Evolutionary conservation across 2,113 vertebrate genomes (phyloP), one percentile per base, ranked within the genome.

Genomic region (Hippocampus guttulatus): DNA sequence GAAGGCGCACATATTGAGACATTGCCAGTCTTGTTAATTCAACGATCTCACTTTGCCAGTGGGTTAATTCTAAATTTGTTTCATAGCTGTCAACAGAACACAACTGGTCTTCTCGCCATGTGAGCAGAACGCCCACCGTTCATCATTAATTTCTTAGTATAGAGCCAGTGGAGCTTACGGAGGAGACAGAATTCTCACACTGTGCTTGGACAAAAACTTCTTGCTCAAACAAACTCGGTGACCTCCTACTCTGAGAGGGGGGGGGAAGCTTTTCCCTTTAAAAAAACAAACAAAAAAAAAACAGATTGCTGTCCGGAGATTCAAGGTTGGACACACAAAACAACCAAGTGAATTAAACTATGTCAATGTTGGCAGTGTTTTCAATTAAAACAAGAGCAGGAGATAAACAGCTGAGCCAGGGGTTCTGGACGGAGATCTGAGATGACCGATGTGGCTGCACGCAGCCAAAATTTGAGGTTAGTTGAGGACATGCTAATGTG

Each of bases 401-500:
- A 83, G 88, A 86, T 88, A 91, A 89, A 88, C 85, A 88, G 88
- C 83, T 78, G 84, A 82, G 76, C 71, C 87, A 72, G 81, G 81
- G 74, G 76, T 80, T 85, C 86, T 89, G 87, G 80, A 86, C 75
- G 30, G 66, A 85, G 85, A 85, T 88, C 83, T 81, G 61, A 88
- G 78, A 70, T 65, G 80, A 79, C 69, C 72, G 52, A 67, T 67
- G 58, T 3, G 65, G 64, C 75, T 21, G 69, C 41, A 71, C 64
- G 14, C 68, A 67, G 80, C 75, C 61, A 71, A 85, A 86, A 76
- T 84, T 76, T 67, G 81, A 85, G 91, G 90, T 91, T 81, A 89
- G 86, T 75, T 64, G 75, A 91, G 91, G 91, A 93, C 91, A 89
- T 70, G 82, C 79, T 91, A 91, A 92, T 91, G 89, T 90, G 90